Evolutionary conservation across 2,797 vertebrate genomes (phyloP).

Genomic region (Gadopsis marmoratus): DNA sequence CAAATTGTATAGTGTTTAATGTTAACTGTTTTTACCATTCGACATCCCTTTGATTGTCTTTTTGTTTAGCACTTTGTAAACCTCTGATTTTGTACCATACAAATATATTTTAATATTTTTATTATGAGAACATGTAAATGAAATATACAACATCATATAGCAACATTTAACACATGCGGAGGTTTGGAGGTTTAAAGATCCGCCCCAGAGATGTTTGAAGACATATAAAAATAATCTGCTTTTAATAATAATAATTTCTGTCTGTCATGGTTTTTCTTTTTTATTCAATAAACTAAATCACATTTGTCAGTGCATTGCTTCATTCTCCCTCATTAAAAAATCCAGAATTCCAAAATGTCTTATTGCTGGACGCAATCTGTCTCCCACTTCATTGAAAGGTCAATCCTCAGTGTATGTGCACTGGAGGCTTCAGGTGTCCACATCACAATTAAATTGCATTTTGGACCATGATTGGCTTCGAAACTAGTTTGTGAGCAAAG

Average conservation of each 20-base stretch:
- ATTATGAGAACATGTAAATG: conserved; percentile 1
- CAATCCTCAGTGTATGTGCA: background rate
- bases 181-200: background rate
- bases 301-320: background rate
- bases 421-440: background rate
- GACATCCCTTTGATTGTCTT: background rate
- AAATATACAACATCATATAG: conserved; percentile 1
- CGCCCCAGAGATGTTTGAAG: background rate
- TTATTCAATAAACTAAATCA: background rate
- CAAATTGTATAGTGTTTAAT: background rate
- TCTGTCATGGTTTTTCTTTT: background rate
- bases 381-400: background rate
- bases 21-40: background rate
- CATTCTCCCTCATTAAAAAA: background rate
- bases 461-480: background rate
- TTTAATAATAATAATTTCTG: conserved; percentile 8
- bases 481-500: background rate
- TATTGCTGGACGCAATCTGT: background rate
- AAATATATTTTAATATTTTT: conserved; percentile 2
- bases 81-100: background rate
- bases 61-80: background rate
- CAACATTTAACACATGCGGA: background rate
- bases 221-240: conserved; percentile 6
- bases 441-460: background rate
- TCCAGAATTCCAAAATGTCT: background rate